Evolutionary conservation across 2,888 invertebrate species (phyloP).

Genomic region (Palloptera scutellata): DNA sequence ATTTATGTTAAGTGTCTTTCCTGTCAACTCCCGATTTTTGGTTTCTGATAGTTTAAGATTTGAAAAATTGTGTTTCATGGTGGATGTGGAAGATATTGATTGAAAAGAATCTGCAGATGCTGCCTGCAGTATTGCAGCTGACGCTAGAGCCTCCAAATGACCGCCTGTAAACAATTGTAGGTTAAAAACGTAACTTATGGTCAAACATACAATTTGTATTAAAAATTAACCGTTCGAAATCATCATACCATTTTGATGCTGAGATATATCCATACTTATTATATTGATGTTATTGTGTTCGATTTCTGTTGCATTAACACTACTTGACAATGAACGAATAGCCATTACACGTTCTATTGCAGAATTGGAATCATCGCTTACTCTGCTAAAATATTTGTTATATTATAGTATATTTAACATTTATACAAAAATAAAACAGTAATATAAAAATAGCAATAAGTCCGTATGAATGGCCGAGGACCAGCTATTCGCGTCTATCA

Average conservation of each 20-base stretch:
- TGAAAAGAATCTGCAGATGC: slow-evolving; percentile 41
- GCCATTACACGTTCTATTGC: neutral
- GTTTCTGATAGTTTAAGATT: neutral
- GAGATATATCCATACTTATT: neutral
- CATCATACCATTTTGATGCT: slow-evolving; percentile 43
- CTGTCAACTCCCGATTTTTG: neutral
- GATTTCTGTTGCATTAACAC: too few species aligned
- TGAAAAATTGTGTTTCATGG: neutral
- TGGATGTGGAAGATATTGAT: slow-evolving; percentile 18
- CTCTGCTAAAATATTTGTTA: too few species aligned
- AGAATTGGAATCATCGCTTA: neutral
- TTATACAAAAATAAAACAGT: too few species aligned
- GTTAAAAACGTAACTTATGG: neutral
- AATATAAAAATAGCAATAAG: too few species aligned
- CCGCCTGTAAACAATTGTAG: slow-evolving; percentile 39
- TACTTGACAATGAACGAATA: too few species aligned
- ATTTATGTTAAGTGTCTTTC: too few species aligned
- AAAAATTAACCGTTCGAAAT: too few species aligned
- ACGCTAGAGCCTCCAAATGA: slow-evolving; percentile 58
- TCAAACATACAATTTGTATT: neutral
- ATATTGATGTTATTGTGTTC: too few species aligned
- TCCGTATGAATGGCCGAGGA: too few species aligned
- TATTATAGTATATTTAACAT: too few species aligned
- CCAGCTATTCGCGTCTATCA: too few species aligned
- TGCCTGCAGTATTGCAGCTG: slow-evolving; percentile 60